Conservation (phyloP, 1,140 invertebrate species). For the Rhagoletis pomonella region DNA sequence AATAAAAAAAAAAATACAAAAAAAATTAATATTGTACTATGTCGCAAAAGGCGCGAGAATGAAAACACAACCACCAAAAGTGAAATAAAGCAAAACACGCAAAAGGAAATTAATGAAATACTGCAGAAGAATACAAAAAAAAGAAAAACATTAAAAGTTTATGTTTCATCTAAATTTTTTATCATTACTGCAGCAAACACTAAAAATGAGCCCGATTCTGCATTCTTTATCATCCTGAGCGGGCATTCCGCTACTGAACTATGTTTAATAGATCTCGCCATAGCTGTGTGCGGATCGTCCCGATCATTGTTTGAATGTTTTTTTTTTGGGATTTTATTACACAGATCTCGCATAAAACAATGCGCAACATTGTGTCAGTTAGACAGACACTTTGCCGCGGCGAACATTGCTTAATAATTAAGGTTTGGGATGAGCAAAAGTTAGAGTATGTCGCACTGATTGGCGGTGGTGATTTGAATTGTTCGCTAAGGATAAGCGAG, state of each 20-base stretch:
- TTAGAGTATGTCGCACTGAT: background rate
- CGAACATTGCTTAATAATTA: constrained; percentile 12
- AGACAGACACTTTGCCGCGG: background rate
- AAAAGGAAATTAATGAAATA: background rate
- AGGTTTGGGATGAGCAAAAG: background rate
- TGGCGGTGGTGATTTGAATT: constrained; percentile 35
- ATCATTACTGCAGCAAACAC: background rate
- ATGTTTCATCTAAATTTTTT: constrained; percentile 15
- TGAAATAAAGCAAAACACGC: background rate
- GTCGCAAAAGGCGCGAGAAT: constrained; percentile 10
- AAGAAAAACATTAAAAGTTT: constrained; percentile 42
- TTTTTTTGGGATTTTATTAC: constrained; percentile 2
- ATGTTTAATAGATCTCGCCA: background rate
- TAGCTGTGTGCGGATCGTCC: background rate
- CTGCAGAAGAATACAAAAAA: background rate
- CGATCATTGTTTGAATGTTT: constrained; percentile 30
- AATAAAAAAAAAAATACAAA: background rate
- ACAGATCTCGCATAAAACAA: constrained; percentile 42
- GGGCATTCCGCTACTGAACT: background rate
- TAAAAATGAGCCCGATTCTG: background rate
- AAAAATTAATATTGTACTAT: background rate
- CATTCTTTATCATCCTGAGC: background rate
- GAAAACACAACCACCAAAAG: background rate
- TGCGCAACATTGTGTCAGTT: background rate
- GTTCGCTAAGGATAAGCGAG: background rate